Evolutionary conservation across 2,113 vertebrate genomes (phyloP).

Genomic region (Choloepus hoffmanni): DNA sequence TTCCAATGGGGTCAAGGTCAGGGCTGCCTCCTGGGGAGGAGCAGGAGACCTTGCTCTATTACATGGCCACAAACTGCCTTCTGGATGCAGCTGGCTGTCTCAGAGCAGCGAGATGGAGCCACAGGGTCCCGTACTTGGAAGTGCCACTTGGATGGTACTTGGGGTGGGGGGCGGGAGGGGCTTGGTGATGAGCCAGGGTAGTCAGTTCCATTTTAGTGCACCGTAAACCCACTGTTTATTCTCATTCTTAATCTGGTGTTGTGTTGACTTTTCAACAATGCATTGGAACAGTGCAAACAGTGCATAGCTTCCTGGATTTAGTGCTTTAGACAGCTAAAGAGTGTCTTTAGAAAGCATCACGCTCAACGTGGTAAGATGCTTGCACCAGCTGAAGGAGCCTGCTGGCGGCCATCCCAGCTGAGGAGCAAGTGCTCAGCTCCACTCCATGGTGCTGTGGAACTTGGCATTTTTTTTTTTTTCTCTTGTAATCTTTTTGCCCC

Average conservation of each 20-base stretch:
- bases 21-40: neutral
- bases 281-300: neutral
- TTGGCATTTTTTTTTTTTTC: no score
- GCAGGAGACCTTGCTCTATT: neutral
- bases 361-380: neutral
- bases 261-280: neutral
- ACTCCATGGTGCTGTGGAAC: neutral
- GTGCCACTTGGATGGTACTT: neutral
- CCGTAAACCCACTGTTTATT: neutral
- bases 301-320: neutral
- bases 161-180: no score
- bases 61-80: neutral
- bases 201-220: neutral
- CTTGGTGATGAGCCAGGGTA: no score
- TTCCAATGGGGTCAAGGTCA: slow-evolving; percentile 1
- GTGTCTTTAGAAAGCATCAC: neutral
- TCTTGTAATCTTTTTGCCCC: neutral
- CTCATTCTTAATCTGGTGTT: neutral
- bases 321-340: no score
- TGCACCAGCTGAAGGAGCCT: neutral
- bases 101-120: neutral
- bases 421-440: no score
- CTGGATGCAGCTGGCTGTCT: neutral
- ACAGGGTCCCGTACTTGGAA: neutral
- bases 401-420: neutral